Evolutionary conservation across 1,140 invertebrate genomes (phyloP).

Genomic region (Rhizoglyphus robini): DNA sequence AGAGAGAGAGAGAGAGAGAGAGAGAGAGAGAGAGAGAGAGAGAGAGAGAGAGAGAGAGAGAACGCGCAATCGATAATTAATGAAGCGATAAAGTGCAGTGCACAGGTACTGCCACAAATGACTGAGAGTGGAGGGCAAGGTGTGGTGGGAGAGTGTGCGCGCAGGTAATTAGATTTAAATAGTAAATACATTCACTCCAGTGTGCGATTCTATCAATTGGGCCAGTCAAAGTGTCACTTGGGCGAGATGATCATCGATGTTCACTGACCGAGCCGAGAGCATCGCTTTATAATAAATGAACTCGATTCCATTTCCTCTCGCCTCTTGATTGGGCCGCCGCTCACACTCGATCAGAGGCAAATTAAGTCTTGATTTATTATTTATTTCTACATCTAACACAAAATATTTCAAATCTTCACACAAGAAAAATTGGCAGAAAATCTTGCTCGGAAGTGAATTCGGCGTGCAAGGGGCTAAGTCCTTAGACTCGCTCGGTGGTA

Average conservation of each 20-base stretch:
- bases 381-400: neutral
- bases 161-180: conserved; percentile 10
- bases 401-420: conserved; percentile 1
- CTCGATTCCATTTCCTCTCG: neutral
- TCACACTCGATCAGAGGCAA: too few relatives aligned
- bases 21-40: too few relatives aligned
- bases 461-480: too few relatives aligned
- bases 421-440: neutral
- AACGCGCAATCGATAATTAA: conserved; percentile 4
- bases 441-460: neutral
- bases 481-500: too few relatives aligned
- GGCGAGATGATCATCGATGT: neutral
- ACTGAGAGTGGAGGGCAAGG: neutral
- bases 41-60: too few relatives aligned
- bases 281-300: neutral
- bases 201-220: neutral
- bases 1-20: too few relatives aligned
- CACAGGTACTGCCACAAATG: neutral
- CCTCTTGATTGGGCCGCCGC: too few relatives aligned
- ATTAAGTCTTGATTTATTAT: too few relatives aligned
- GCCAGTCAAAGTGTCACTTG: neutral
- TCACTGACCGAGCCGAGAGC: neutral
- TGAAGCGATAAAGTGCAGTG: conserved; percentile 2
- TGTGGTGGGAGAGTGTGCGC: conserved; percentile 4
- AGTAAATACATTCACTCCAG: neutral